Evolutionary conservation across 1,140 invertebrate genomes (phyloP).

Genomic region (Ctenoplectra terminalis): DNA sequence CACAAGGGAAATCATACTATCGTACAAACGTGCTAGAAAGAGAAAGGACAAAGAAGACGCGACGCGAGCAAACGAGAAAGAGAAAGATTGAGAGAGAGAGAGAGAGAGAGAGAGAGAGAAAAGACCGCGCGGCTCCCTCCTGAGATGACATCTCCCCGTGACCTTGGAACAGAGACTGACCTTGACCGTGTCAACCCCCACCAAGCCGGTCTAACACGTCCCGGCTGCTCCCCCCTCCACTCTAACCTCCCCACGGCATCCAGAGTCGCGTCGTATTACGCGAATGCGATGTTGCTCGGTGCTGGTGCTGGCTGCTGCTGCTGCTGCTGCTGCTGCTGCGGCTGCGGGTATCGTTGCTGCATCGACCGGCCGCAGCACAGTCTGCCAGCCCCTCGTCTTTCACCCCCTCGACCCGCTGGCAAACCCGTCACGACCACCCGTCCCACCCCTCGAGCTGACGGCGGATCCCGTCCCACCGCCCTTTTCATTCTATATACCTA

Average conservation of each 20-base stretch:
- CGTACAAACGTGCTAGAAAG: constrained; percentile 1
- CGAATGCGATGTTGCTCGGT: constrained; percentile 71
- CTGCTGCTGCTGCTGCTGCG: constrained; percentile 68
- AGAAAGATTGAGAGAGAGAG: neutral
- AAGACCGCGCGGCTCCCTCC: constrained; percentile 61
- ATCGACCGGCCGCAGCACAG: constrained; percentile 72
- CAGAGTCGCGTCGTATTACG: constrained; percentile 70
- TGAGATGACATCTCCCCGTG: constrained; percentile 77
- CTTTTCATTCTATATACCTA: constrained; percentile 45
- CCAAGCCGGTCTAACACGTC: constrained; percentile 53
- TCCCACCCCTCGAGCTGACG: constrained; percentile 26
- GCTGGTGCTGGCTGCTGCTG: constrained; percentile 59
- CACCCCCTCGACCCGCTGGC: constrained; percentile 12
- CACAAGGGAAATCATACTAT: constrained; percentile 2
- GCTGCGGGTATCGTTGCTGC: constrained; percentile 75
- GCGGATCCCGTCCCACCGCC: constrained; percentile 48
- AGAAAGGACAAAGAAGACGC: constrained; percentile 29
- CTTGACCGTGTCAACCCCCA: constrained; percentile 78
- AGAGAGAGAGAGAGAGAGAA: constrained; percentile 14
- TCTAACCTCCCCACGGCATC: constrained; percentile 34
- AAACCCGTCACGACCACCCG: constrained; percentile 35
- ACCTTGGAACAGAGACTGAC: constrained; percentile 77
- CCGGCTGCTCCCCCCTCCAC: constrained; percentile 49
- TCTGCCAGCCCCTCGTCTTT: constrained; percentile 35
- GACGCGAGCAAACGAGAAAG: neutral